phyloP scores from a whole-genome alignment of 2,113 vertebrate species.

The Alethe diademata region DNA sequence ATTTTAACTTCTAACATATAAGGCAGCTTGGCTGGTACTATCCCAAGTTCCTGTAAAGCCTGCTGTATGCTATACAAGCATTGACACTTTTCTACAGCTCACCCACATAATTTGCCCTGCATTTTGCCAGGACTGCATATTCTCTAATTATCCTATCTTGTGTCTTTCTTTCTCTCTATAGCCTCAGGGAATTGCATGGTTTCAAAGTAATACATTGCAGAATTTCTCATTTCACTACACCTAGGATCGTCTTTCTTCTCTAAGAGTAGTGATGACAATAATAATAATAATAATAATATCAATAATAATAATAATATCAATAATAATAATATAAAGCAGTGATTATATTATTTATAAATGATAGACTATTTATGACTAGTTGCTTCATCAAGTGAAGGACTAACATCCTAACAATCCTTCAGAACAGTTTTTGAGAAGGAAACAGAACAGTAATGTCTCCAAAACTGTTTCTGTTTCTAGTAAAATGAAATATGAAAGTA shows the following conservation, averaged over 20 bases:
- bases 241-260: neutral
- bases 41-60: neutral
- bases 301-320: neutral
- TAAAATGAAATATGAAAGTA: neutral
- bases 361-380: neutral
- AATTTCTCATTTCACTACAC: neutral
- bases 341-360: neutral
- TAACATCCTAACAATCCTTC: neutral
- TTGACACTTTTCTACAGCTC: neutral
- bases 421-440: neutral
- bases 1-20: neutral
- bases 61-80: neutral
- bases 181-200: fast-evolving
- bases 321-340: neutral
- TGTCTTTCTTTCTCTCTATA: neutral
- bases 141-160: neutral
- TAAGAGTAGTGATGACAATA: neutral
- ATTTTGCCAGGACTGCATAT: neutral
- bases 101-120: neutral
- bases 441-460: neutral
- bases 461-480: neutral
- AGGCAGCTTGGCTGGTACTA: neutral
- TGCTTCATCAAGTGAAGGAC: neutral
- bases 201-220: neutral
- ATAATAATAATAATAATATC: neutral